phyloP scores from a whole-genome alignment of 2,888 invertebrate genomes.

The Baccha elongata region DNA sequence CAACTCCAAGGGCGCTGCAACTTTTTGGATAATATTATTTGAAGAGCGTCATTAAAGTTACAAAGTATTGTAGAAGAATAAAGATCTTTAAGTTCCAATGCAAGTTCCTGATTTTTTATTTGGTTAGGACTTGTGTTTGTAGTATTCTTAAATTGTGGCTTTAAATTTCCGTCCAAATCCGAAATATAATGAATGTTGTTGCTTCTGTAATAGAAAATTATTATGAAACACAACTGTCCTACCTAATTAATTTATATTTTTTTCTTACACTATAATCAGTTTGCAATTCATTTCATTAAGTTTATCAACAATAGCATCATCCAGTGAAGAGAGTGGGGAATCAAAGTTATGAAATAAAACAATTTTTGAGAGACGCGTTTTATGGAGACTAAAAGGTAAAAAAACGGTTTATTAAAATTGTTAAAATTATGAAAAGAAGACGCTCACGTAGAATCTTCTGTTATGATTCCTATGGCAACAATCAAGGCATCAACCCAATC shows the following conservation, averaged over 20 bases:
- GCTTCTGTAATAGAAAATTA: conserved; percentile 77
- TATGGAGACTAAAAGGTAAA: conserved; percentile 81
- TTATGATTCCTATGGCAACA: conserved; percentile 84
- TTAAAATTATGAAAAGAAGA: neutral
- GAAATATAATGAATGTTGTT: conserved; percentile 80
- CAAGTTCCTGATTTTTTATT: conserved; percentile 83
- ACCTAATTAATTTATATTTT: neutral
- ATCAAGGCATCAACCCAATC: conserved; percentile 87
- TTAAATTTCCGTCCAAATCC: conserved; percentile 78
- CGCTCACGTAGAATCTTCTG: conserved; percentile 78
- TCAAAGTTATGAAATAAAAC: conserved; percentile 87
- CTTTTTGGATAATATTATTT: conserved; percentile 84
- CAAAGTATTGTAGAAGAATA: conserved; percentile 80
- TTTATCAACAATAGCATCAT: conserved; percentile 83
- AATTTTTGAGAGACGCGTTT: conserved; percentile 83
- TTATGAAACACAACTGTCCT: no score
- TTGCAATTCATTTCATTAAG: conserved; percentile 84
- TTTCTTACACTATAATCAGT: conserved; percentile 85
- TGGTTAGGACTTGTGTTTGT: conserved; percentile 72
- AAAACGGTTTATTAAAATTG: no score
- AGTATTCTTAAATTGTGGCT: conserved; percentile 75
- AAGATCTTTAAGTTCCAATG: conserved; percentile 78
- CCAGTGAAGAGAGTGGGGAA: conserved; percentile 83
- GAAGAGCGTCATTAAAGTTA: conserved; percentile 85
- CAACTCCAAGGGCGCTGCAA: conserved; percentile 85